Base-by-base conservation (phyloP, 2,888 invertebrate genomes). In the Amorpha juglandis region DNA sequence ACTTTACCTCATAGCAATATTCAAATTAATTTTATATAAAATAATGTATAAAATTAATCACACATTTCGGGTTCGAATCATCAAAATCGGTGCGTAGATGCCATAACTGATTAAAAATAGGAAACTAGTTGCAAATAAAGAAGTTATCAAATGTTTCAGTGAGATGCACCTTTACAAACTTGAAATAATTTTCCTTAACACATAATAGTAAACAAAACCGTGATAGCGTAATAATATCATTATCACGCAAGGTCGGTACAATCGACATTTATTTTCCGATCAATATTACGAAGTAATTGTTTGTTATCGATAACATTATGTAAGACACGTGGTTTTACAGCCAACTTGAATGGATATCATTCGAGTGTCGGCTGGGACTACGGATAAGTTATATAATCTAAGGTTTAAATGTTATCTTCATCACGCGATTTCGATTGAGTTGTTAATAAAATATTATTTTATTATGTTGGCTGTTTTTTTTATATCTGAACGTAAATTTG, bases 331-430 rank as follows among this genome's bases (percentile, higher is more conserved):
- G 63, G 35, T 66, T 51, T 64, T 63, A 62, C 63, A 42, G 27
- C 14, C 58, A 38, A 27, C 27, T 4, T 21, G 38, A 66, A 63
- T 62, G 64, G 21, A 62, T 58, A 67, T 64, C 69, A 68, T 64
- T 67, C 69, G 45, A 69, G 47, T 67, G 68, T 70, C 68, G 52
- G 64, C 67, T 51, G 27, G 42, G 52, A 47, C 63, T 64, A 64
- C 63, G 65, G 63, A 67, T 33, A 27, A 27, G 27, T 27, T 27
- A 53, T 63, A 27, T 62, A 16, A 51, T 33, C 58, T 4, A 21
- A 16, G 4, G 14, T 16, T 53, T 38, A 53, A 53, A 38, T 14
- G 27, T 67, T 62, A 58, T 63, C 38, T 62, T 19, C 19, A 42
- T 58, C 58, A 42, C 58, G 38, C 58, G 19, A 58, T 38, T 16